A percentile compares a stretch with the other conserved stretches of the same genome.
Evolutionary conservation across 2,113 vertebrate genomes (phyloP).

Genomic region (Dipodomys ordii): DNA sequence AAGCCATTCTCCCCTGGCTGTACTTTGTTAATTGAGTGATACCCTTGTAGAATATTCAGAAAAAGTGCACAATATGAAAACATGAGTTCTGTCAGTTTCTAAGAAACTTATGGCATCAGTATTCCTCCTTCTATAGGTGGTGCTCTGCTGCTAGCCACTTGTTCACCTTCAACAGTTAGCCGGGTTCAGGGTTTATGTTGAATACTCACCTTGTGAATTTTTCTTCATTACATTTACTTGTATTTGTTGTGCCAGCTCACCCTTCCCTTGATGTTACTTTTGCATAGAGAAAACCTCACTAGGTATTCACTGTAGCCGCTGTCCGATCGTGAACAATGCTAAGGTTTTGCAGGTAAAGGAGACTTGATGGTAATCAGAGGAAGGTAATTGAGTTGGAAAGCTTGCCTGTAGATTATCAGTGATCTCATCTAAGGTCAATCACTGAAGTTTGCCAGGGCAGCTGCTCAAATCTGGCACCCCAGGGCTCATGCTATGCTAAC

Average conservation of each 20-base stretch:
- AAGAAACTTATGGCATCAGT: neutral
- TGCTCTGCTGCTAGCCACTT: too few species aligned
- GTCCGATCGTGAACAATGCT: fast-evolving
- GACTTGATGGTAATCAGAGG: neutral
- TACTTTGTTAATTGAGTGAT: neutral
- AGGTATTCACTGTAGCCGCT: too few species aligned
- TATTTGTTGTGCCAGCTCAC: too few species aligned
- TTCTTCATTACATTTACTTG: neutral
- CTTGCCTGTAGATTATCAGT: neutral
- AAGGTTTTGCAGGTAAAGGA: neutral
- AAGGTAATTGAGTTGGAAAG: too few species aligned
- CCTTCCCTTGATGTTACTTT: neutral
- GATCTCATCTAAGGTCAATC: neutral
- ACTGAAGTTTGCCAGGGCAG: fast-evolving
- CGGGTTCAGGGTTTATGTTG: too few species aligned
- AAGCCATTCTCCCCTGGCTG: too few species aligned
- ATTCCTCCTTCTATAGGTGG: fast-evolving
- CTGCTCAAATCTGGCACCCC: too few species aligned
- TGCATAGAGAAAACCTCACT: too few species aligned
- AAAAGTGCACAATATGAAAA: neutral
- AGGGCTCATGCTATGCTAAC: fast-evolving
- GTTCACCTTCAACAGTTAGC: too few species aligned
- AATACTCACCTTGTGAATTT: neutral
- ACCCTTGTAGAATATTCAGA: neutral
- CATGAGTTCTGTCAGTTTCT: too few species aligned